Evolutionary conservation across 2,888 invertebrate genomes (phyloP).

Genomic region (Nymphalis polychloros): DNA sequence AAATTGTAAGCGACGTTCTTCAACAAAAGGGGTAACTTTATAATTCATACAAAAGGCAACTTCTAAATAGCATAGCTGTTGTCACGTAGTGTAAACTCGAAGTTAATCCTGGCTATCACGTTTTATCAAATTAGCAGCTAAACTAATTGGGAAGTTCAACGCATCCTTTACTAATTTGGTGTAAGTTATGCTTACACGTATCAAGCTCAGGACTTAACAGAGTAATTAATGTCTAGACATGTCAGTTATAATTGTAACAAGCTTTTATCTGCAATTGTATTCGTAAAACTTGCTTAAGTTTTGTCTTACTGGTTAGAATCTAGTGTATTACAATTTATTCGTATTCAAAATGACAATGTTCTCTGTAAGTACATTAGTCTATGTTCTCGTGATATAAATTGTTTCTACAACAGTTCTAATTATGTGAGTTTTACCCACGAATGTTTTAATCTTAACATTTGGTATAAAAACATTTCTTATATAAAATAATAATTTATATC

Average conservation of each 20-base stretch:
- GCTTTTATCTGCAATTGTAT: neutral
- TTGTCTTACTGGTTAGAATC: no score
- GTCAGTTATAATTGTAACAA: neutral
- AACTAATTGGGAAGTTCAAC: constrained; percentile 41
- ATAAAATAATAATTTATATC: no score
- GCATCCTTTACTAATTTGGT: constrained; percentile 29
- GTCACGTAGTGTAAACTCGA: constrained; percentile 30
- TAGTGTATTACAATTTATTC: no score
- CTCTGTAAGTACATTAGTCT: neutral
- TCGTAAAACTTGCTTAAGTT: neutral
- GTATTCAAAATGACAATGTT: neutral
- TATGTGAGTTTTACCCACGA: constrained; percentile 23
- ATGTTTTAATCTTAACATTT: neutral
- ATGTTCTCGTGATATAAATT: constrained; percentile 11
- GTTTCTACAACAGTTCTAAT: constrained; percentile 31
- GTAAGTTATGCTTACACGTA: constrained; percentile 6
- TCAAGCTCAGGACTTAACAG: neutral
- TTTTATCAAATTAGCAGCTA: constrained; percentile 39
- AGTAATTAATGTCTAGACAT: neutral
- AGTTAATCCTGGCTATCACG: constrained; percentile 31
- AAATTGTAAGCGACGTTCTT: neutral
- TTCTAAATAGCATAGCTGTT: neutral
- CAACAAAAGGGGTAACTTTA: neutral
- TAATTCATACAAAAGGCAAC: neutral
- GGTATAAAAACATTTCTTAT: neutral